Percentiles rank a stretch among this genome's conserved stretches.
phyloP scores from a whole-genome alignment of 2,888 invertebrate species.

The Eupithecia inturbata region DNA sequence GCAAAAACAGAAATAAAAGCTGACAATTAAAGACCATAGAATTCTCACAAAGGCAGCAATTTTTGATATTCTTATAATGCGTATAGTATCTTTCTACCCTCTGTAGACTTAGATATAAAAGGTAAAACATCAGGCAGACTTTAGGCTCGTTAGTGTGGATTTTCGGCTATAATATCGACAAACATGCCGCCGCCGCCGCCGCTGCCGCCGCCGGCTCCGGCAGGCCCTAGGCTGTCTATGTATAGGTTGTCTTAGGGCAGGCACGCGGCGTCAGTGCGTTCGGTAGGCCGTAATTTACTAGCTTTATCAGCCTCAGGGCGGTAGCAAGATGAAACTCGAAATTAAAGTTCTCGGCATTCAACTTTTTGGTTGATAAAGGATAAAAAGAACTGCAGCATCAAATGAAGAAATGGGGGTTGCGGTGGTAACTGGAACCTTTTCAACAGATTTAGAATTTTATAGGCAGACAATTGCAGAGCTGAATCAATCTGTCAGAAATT shows the following conservation, averaged over 20 bases:
- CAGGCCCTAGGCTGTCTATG: slow-evolving; percentile 74
- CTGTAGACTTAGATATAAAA: slow-evolving; percentile 24
- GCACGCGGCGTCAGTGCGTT: slow-evolving; percentile 69
- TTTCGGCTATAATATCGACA: slow-evolving; percentile 61
- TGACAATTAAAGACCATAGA: slow-evolving; percentile 17
- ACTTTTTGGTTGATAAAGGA: not conserved
- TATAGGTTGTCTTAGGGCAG: slow-evolving; percentile 81
- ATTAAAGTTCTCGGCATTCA: not conserved
- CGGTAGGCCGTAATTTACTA: slow-evolving; percentile 61
- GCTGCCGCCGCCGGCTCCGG: slow-evolving; percentile 42
- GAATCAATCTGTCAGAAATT: not conserved
- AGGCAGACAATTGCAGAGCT: not conserved
- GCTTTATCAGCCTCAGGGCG: slow-evolving; percentile 73
- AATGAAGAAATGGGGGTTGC: not conserved
- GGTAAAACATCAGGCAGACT: slow-evolving; percentile 49
- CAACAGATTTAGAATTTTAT: not conserved
- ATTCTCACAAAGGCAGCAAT: slow-evolving; percentile 28
- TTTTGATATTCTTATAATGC: slow-evolving; percentile 34
- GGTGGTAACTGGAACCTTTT: not conserved
- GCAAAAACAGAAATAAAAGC: slow-evolving; percentile 24
- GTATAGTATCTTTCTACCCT: slow-evolving; percentile 19
- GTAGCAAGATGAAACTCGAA: slow-evolving; percentile 39
- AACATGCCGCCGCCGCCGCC: slow-evolving; percentile 50
- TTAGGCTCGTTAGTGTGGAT: slow-evolving; percentile 51
- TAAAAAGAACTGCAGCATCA: not conserved